Evolutionary conservation across 2,888 invertebrate species (phyloP), one percentile per base, ranked within the genome.

Genomic region (Drosophila nr. fundita): DNA sequence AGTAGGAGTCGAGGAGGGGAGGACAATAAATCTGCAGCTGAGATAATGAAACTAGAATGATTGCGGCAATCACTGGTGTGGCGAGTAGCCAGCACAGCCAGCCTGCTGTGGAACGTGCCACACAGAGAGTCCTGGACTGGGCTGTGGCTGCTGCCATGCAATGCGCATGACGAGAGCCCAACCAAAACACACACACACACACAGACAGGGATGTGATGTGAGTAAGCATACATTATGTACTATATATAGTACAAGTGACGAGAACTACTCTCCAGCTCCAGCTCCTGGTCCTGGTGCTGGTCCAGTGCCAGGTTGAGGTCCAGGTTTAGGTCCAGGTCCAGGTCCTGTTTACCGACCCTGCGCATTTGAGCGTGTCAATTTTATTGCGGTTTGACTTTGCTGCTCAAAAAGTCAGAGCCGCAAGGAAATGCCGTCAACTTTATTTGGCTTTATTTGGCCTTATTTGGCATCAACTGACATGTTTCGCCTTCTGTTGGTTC

Each of bases 11-110:
- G 27, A 3, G 29, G 38, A 40, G 71, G 53, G 29, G 30, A 48
- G 52, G 50, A 72, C 76, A 55, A 87, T 90, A 90, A 90, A 90
- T 87, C 87, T 87, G 89, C 64, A 78, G 89, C 81, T 62, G 68
- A 86, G 86, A 77, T 91, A 92, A 91, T 91, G 91, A 92, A 91
- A 92, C 91, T 91, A 91, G 88, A 91, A 91, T 91, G 91, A 91
- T 92, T 91, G 91, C 90, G 68, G 89, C 91, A 91, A 91, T 91
- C 90, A 91, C 89, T 90, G 90, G 87, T 92, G 91, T 87, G 91
- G 92, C 87, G 60, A 80, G 76, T 45, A 60, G 68, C 68, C 57
- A 57, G 29, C 38, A 55, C 2, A 53, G 34, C 3, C 53, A 15
- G 53, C 40, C 55, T 42, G 63, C 34, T 69, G 40, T n/a, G 50